phyloP scores from a whole-genome alignment of 2,888 invertebrate genomes.

The Geotrupes spiniger region DNA sequence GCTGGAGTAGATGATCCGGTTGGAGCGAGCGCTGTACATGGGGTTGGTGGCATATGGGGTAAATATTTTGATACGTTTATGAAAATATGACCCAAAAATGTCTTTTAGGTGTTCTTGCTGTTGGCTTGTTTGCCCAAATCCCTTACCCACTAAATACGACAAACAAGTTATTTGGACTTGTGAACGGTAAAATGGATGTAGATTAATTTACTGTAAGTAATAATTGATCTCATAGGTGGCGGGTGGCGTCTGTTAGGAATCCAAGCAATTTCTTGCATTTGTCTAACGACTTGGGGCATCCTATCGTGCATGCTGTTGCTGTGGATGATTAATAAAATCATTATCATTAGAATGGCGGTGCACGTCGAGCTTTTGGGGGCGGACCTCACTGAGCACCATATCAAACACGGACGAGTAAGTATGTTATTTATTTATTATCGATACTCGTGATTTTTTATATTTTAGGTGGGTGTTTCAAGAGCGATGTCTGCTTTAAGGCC shows the following conservation, averaged over 20 bases:
- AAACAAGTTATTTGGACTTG: constrained; percentile 68
- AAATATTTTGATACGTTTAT: constrained; percentile 30
- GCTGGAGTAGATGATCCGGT: constrained; percentile 87
- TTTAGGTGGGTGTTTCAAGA: constrained; percentile 62
- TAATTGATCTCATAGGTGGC: constrained; percentile 60
- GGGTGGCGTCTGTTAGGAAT: constrained; percentile 85
- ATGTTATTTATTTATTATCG: no score
- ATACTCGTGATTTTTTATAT: constrained; percentile 15
- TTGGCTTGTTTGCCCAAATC: constrained; percentile 85
- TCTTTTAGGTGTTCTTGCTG: constrained; percentile 76
- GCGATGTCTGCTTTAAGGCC: constrained; percentile 72
- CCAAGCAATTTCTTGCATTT: constrained; percentile 70
- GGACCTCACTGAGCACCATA: constrained; percentile 83
- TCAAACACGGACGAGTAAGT: constrained; percentile 67
- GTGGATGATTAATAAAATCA: constrained; percentile 73
- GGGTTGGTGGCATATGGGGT: constrained; percentile 74
- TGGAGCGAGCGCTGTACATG: constrained; percentile 87
- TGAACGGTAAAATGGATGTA: constrained; percentile 58
- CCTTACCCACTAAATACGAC: constrained; percentile 81
- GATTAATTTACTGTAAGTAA: not conserved
- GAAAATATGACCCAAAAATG: constrained; percentile 7
- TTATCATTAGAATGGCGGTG: constrained; percentile 82
- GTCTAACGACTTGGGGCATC: constrained; percentile 73
- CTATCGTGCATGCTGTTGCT: constrained; percentile 68
- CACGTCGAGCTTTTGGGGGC: constrained; percentile 86